Evolutionary conservation across 2,113 vertebrate species (phyloP), one percentile per base, ranked within the genome.

Genomic region (Microcebus griseorufus): DNA sequence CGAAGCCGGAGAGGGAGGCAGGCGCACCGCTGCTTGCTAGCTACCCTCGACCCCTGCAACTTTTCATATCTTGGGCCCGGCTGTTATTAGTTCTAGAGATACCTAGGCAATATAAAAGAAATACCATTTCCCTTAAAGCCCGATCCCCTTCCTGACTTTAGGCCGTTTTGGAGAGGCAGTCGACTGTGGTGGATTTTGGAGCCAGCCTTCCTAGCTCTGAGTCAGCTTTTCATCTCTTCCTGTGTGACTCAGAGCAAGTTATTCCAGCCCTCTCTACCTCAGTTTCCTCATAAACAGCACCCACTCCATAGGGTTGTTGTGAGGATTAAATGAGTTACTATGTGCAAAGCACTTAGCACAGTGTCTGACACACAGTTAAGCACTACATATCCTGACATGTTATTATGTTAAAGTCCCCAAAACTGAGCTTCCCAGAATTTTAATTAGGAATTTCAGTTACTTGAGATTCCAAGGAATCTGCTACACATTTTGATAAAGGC

Each of bases 401-500:
- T 29, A 58, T 55, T 67, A 80, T 1, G 37, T 16, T 48, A 55
- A 73, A 62, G 80, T 48, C 72, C 32, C 23, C 55, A 39, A 78
- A 45, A 88, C 17, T 32, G 48, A 91, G 75, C 53, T 92, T 91
- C 37, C 25, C 45, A 81, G 90, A 84, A 88, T 45, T 76, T 72
- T 51, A 55, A 55, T 55, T 55, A 55, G 5, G 53, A 55, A 69
- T 69, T 69, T n/a, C 34, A 34, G 32, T 69, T 69, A 18, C 12
- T n/a, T 32, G 53, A 79, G 48, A 55, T 22, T 20, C 27, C 18
- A 79, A 79, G 34, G 51, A 82, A 55, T 53, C 29, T 72, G 48
- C 53, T 86, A 42, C 37, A 7, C 53, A 95, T 86, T 95, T 89
- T 85, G 67, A 72, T 86, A 65, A 85, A 93, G 62, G 48, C 32